Percentiles rank a stretch among this genome's conserved stretches.
phyloP scores from a whole-genome alignment of 35 echinoderm and acorn worm species.

The Anneissia japonica region DNA sequence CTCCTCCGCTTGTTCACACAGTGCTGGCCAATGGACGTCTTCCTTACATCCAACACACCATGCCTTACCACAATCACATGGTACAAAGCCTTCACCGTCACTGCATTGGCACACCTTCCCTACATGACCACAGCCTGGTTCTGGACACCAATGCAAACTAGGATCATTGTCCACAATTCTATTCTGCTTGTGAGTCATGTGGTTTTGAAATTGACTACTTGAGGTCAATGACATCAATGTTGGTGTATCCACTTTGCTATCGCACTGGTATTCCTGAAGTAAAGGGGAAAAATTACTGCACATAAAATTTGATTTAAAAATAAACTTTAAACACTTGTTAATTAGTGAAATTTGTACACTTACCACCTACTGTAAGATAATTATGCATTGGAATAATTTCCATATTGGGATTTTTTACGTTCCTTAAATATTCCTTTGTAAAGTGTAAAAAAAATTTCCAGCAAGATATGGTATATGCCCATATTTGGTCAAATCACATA shows the following conservation, averaged over 20 bases:
- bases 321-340: too few species aligned
- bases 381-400: too few species aligned
- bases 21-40: constrained; percentile 84
- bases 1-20: constrained; percentile 63
- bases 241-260: constrained; percentile 43
- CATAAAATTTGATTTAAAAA: too few species aligned
- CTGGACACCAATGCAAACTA: constrained; percentile 64
- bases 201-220: constrained; percentile 23
- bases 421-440: too few species aligned
- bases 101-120: not conserved
- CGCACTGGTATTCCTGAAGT: constrained; percentile 69
- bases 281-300: too few species aligned
- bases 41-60: constrained; percentile 85
- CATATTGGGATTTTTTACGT: too few species aligned
- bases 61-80: constrained; percentile 70
- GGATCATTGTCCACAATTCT: constrained; percentile 41
- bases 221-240: constrained; percentile 57
- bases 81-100: constrained; percentile 21
- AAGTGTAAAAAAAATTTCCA: too few species aligned
- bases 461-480: too few species aligned
- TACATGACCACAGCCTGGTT: constrained; percentile 38
- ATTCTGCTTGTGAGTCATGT: constrained; percentile 24
- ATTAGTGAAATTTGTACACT: too few species aligned
- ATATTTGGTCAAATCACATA: too few species aligned
- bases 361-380: too few species aligned